Conservation (phyloP, 2,113 vertebrate genomes). For the Cebidichthys violaceus region DNA sequence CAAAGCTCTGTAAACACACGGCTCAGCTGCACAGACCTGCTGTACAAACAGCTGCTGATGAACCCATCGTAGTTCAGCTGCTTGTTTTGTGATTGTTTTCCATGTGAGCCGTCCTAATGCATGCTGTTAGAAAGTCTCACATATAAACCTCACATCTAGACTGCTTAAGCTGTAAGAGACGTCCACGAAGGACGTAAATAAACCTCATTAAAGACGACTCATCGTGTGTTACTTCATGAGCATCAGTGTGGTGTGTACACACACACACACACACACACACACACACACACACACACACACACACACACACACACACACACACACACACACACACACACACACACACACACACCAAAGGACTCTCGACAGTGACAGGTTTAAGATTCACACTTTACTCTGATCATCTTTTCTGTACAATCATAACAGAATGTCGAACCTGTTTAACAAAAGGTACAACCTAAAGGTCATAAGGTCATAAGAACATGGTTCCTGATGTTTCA, state of each 20-base stretch:
- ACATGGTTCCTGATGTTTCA: neutral
- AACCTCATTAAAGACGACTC: constrained; percentile 24
- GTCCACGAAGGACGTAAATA: constrained; percentile 36
- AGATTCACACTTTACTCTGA: neutral
- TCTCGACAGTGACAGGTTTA: neutral
- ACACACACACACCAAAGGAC: too few species aligned
- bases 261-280: too few species aligned
- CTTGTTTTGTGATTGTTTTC: constrained; percentile 12
- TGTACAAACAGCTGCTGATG: constrained; percentile 30
- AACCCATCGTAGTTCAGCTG: constrained; percentile 32
- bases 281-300: too few species aligned
- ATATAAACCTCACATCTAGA: constrained; percentile 12
- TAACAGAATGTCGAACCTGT: neutral
- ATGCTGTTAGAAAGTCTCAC: neutral
- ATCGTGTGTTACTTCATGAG: neutral
- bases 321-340: too few species aligned
- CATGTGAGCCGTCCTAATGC: neutral
- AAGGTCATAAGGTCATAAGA: neutral
- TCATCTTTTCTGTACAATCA: neutral
- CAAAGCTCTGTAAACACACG: constrained; percentile 51
- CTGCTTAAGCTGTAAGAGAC: constrained; percentile 3
- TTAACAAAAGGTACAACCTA: neutral
- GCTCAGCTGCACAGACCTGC: constrained; percentile 12
- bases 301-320: too few species aligned
- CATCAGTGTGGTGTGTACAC: too few species aligned